Base-by-base conservation (phyloP, 2,113 vertebrate genomes). In the Leptodactylus fuscus region DNA sequence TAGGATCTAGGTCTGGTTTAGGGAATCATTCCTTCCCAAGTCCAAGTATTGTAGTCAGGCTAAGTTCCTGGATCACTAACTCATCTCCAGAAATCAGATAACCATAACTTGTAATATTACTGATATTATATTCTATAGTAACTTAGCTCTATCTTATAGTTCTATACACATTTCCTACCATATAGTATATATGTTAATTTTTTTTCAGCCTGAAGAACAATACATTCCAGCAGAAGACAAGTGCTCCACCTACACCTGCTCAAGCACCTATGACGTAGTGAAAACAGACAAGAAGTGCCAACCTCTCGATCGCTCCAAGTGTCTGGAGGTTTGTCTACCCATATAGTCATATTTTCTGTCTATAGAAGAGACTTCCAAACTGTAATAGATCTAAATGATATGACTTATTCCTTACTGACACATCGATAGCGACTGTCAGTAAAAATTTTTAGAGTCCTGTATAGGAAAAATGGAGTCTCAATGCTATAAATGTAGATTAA, bases 191-290 rank as follows among this genome's bases (percentile, higher is more conserved):
- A 44, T 6, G 41, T 49, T 20, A 16, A 69, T 44, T 85, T 11
- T 11, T 53, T 79, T 85, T 70, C 4, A 85, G 83, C 76, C 75
- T 79, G 83, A 77, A 41, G 60, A 85, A 29, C 15, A 34, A 5
- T 79, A 55, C 11, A 13, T 13, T 32, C 18, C 83, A 58, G n/a
- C 44, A 46, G 75, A 85, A 38, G 62, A 85, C 3, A 85, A 79
- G 29, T 85, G 83, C 12, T 1, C 1, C 15, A 44, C 75, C 32
- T 71, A 32, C 34, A 55, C 22, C 11, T 85, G 83, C 24, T 69
- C 48, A 16, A 20, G 24, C 34, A 44, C 62, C 38, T 51, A 27
- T 29, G 75, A 79, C 5, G 16, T 80, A 1, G n/a, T 6, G 27
- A 70, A 36, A 2, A 8, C 1, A 9, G 48, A 2, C 16, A 38